Conservation (phyloP, 1,140 invertebrate genomes). For the Drosophila bocki region DNA sequence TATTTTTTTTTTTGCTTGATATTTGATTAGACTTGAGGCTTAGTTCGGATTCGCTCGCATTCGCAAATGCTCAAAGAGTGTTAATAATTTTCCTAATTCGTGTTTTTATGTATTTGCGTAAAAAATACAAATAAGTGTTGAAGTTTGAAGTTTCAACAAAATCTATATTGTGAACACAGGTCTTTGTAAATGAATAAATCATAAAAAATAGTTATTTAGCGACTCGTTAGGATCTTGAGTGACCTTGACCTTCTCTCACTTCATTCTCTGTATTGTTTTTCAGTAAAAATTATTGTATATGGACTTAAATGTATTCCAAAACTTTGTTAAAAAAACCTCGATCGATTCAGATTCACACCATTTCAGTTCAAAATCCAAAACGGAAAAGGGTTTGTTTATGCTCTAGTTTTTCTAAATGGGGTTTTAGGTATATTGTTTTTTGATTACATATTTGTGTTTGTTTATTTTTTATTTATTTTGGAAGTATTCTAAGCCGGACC, state of each 20-base stretch:
- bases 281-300: not conserved
- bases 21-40: not conserved
- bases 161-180: not conserved
- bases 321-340: conserved; percentile 7
- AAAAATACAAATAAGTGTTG: conserved; percentile 9
- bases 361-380: conserved; percentile 45
- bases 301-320: not conserved
- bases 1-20: conserved; percentile 1
- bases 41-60: not conserved
- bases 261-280: not conserved
- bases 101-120: conserved; percentile 9
- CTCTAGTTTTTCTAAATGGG: conserved; percentile 5
- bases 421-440: conserved; percentile 13
- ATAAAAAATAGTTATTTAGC: not conserved
- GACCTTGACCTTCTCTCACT: not conserved
- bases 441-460: conserved; percentile 39
- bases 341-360: conserved; percentile 8
- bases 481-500: conserved; percentile 61
- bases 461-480: conserved; percentile 36
- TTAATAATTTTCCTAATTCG: conserved; percentile 17
- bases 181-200: not conserved
- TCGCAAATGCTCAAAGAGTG: conserved; percentile 11
- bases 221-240: not conserved
- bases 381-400: conserved; percentile 53
- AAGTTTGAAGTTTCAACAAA: conserved; percentile 15